Evolutionary conservation across 2,888 invertebrate genomes (phyloP).

Genomic region (Bellardia bayeri): DNA sequence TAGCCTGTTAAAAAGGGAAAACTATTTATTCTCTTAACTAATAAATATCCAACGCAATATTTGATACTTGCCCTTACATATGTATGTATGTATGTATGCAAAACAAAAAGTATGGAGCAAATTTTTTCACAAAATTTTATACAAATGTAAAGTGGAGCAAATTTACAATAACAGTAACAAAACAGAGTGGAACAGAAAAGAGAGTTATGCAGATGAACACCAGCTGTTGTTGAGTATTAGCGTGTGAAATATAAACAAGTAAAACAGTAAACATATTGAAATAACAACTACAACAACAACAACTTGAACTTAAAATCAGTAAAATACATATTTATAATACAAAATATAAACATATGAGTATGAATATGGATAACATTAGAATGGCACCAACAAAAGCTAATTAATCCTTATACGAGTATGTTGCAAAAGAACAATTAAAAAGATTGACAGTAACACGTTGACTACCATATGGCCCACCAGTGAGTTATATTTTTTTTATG

Average conservation of each 20-base stretch:
- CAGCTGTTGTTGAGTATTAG: conserved; percentile 68
- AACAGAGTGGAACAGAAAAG: conserved; percentile 7
- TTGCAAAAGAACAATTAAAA: too few species aligned
- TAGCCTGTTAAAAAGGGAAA: too few species aligned
- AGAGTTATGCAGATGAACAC: conserved; percentile 67
- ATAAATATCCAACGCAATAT: too few species aligned
- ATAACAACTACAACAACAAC: background rate
- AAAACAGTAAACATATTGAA: conserved; percentile 37
- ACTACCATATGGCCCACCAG: too few species aligned
- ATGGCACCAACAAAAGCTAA: too few species aligned
- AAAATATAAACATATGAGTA: conserved; percentile 2
- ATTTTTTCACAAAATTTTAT: conserved; percentile 13
- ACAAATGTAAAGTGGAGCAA: conserved; percentile 28
- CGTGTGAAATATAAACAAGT: conserved; percentile 68
- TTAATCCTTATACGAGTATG: too few species aligned
- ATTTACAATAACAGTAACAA: conserved; percentile 21
- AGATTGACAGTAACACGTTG: too few species aligned
- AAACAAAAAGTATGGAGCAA: background rate
- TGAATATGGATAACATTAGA: background rate
- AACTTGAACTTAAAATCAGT: conserved; percentile 23
- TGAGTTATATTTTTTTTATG: too few species aligned
- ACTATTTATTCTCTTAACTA: too few species aligned
- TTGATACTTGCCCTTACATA: too few species aligned
- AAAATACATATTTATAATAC: conserved; percentile 11
- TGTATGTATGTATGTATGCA: too few species aligned